Conservation (phyloP, 2,797 vertebrate species). For the Pyrocephalus nanus region DNA sequence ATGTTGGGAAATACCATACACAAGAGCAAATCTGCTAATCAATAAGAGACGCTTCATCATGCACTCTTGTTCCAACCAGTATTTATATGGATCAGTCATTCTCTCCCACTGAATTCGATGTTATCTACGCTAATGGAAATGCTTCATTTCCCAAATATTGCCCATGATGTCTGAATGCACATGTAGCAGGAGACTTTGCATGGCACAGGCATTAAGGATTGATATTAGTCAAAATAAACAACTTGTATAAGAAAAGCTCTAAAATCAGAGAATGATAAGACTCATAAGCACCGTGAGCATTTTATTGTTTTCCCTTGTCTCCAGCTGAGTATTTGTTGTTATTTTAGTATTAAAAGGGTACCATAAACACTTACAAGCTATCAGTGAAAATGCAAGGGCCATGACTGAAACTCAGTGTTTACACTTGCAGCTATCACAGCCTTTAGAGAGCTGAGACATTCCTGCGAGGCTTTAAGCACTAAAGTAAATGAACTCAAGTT, state of each 20-base stretch:
- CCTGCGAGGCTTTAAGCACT: neutral
- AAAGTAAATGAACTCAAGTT: conserved; percentile 18
- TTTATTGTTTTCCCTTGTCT: neutral
- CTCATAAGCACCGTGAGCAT: neutral
- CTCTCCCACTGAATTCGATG: neutral
- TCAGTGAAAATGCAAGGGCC: neutral
- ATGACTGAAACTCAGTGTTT: conserved; percentile 10
- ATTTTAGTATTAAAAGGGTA: neutral
- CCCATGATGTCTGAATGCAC: neutral
- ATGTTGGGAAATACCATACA: conserved; percentile 21
- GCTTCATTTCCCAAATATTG: neutral
- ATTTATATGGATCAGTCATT: conserved; percentile 27
- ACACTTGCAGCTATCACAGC: neutral
- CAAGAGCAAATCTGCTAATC: conserved; percentile 37
- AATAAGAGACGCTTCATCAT: conserved; percentile 35
- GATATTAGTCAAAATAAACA: neutral
- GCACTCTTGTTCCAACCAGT: conserved; percentile 10
- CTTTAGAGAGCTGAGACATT: conserved; percentile 1
- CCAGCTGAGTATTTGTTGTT: neutral
- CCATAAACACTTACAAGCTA: neutral
- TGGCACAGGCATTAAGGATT: neutral
- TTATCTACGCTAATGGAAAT: conserved; percentile 22
- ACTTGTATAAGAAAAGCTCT: neutral
- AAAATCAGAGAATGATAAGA: neutral
- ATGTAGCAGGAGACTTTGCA: neutral